Evolutionary conservation across 2,888 invertebrate species (phyloP).

Genomic region (Caenorhabditis parvicauda): DNA sequence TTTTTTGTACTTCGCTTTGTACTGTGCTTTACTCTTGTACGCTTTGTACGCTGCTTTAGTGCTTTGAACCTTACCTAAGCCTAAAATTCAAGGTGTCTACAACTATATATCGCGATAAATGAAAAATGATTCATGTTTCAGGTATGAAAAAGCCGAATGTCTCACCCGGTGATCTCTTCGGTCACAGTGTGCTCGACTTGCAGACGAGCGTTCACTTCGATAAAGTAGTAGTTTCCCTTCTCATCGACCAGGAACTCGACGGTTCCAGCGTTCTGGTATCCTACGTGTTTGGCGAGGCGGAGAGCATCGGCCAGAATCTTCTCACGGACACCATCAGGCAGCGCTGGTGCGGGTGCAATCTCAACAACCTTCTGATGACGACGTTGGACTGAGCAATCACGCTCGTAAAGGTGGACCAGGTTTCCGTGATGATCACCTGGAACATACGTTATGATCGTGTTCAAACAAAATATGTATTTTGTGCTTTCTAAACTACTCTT

Average conservation of each 20-base stretch:
- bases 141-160: no score
- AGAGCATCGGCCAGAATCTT: conserved; percentile 88
- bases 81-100: no score
- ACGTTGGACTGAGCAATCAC: conserved; percentile 97
- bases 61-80: no score
- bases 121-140: background rate
- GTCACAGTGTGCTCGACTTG: conserved; percentile 99
- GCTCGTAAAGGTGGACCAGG: conserved; percentile 90
- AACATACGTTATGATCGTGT: no score
- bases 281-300: conserved; percentile 82
- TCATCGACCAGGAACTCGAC: conserved; percentile 94
- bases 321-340: conserved; percentile 74
- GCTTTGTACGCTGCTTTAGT: no score
- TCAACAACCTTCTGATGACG: conserved; percentile 95
- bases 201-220: conserved; percentile 94
- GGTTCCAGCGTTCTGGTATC: conserved; percentile 80
- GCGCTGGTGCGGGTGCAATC: conserved; percentile 91
- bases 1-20: no score
- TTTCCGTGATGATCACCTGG: conserved; percentile 84
- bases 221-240: conserved; percentile 86
- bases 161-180: conserved; percentile 91
- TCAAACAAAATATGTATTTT: no score
- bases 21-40: no score
- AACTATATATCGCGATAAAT: background rate
- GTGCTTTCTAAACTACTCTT: no score